Evolutionary conservation across 2,113 vertebrate genomes (phyloP).

Genomic region (Campylomormyrus tamandua): DNA sequence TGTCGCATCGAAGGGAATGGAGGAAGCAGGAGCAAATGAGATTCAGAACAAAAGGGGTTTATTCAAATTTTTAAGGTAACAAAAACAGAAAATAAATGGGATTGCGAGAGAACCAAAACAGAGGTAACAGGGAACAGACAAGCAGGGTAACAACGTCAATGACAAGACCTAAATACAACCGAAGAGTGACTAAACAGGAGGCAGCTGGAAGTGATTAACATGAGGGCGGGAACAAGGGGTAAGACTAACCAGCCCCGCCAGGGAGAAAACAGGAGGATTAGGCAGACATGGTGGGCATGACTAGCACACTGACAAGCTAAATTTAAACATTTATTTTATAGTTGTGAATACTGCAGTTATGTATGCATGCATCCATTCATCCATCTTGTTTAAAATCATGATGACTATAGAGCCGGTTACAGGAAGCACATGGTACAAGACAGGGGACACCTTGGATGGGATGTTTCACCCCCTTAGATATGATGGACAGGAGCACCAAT

Average conservation of each 20-base stretch:
- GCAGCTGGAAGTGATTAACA: no score
- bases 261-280: neutral
- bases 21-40: no score
- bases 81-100: no score
- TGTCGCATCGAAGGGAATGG: neutral
- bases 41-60: no score
- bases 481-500: neutral
- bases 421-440: neutral
- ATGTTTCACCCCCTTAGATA: neutral
- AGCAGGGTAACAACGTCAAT: no score
- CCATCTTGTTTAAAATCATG: neutral
- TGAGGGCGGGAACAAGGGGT: no score
- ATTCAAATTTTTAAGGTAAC: no score
- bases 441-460: neutral
- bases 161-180: no score
- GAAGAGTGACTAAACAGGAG: no score
- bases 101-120: no score
- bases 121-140: no score
- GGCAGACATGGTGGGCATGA: neutral
- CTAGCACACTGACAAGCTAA: neutral
- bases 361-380: neutral
- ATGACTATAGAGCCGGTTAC: neutral
- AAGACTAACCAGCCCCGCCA: no score
- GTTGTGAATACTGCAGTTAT: neutral
- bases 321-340: neutral